phyloP scores from a whole-genome alignment of 2,888 invertebrate genomes.

The Lithosia quadra region DNA sequence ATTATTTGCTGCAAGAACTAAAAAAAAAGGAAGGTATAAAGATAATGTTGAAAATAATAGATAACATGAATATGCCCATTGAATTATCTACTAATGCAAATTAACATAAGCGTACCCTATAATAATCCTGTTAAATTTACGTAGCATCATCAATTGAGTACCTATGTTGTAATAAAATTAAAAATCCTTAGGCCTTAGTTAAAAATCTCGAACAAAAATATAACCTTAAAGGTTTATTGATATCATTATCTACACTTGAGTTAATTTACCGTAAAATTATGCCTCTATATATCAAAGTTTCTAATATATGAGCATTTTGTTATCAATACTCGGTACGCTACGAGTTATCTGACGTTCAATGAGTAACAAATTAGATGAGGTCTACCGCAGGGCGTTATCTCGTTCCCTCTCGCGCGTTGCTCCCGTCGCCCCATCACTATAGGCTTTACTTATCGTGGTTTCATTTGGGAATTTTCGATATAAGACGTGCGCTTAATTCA shows the following conservation, averaged over 20 bases:
- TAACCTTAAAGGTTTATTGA: not conserved
- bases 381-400: slow-evolving; percentile 69
- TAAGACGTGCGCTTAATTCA: slow-evolving; percentile 43
- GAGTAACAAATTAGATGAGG: slow-evolving; percentile 78
- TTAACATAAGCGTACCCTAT: too few relatives aligned
- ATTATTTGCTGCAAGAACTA: not conserved
- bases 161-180: not conserved
- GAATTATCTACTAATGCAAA: too few relatives aligned
- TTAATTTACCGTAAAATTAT: slow-evolving; percentile 23
- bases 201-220: not conserved
- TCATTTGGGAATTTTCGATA: slow-evolving; percentile 55
- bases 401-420: slow-evolving; percentile 55
- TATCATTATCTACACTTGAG: not conserved
- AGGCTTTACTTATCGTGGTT: slow-evolving; percentile 61
- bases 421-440: slow-evolving; percentile 58
- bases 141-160: not conserved
- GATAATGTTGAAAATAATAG: not conserved
- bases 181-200: not conserved
- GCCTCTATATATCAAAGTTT: slow-evolving; percentile 24
- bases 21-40: too few relatives aligned
- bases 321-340: slow-evolving; percentile 60
- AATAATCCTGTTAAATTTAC: not conserved
- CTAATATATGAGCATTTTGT: slow-evolving; percentile 46
- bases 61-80: not conserved
- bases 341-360: slow-evolving; percentile 73